These are phyloP conservation scores for Momotus momota DNA, from an alignment of 2,797 vertebrate species.

Conservation along the genomic window DNA sequence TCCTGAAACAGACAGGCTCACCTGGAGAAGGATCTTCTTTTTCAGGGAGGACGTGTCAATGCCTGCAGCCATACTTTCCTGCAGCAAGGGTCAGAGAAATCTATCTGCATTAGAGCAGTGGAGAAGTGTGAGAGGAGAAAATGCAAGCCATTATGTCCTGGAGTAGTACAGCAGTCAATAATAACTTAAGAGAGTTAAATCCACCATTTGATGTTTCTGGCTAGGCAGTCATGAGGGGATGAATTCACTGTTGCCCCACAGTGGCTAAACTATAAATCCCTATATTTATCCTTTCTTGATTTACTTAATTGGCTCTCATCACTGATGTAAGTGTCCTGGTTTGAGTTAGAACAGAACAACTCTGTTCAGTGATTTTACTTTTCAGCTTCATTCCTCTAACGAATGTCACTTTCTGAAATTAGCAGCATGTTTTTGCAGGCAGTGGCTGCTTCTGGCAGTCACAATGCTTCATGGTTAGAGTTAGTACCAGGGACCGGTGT, in stretches of 20 bases:
- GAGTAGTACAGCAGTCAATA: not conserved
- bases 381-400: too few species aligned
- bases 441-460: too few species aligned
- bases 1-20: not conserved
- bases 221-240: not conserved
- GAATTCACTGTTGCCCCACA: not conserved
- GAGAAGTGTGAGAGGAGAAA: not conserved
- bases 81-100: not conserved
- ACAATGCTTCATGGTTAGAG: too few species aligned
- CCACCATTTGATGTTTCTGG: not conserved
- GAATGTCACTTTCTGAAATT: too few species aligned
- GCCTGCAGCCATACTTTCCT: not conserved
- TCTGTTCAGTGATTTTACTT: too few species aligned
- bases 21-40: not conserved
- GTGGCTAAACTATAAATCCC: not conserved
- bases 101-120: not conserved
- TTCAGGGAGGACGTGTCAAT: not conserved
- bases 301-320: not conserved
- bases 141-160: not conserved
- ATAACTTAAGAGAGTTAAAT: not conserved
- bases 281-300: not conserved
- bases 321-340: not conserved
- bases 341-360: too few species aligned
- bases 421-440: too few species aligned
- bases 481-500: too few species aligned